Conservation (phyloP, 2,888 invertebrate species). For the Tiliacea citrago region DNA sequence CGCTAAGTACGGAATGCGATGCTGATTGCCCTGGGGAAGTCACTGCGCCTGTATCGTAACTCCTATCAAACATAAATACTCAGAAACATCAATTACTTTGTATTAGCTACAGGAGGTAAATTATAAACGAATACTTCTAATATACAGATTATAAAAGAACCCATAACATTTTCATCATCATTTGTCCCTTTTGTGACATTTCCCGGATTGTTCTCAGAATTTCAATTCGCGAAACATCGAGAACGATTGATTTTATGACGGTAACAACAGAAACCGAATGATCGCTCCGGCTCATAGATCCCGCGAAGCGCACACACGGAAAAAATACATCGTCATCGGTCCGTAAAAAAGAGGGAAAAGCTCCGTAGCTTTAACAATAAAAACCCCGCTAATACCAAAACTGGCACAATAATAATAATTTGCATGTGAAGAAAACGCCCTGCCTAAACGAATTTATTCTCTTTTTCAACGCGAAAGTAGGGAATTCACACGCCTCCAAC, state of each 20-base stretch:
- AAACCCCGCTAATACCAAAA: constrained; percentile 79
- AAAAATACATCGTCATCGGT: constrained; percentile 67
- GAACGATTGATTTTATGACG: constrained; percentile 61
- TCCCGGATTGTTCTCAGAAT: constrained; percentile 51
- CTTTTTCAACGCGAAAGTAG: constrained; percentile 70
- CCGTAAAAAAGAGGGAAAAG: constrained; percentile 69
- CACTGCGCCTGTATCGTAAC: background rate
- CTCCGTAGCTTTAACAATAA: constrained; percentile 71
- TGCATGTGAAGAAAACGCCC: constrained; percentile 81
- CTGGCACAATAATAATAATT: constrained; percentile 84
- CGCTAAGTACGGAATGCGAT: constrained; percentile 7
- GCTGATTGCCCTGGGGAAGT: background rate
- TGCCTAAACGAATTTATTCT: constrained; percentile 76
- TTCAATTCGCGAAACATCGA: constrained; percentile 57
- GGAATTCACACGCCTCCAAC: constrained; percentile 73
- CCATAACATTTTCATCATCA: constrained; percentile 40
- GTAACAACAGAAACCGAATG: constrained; percentile 64
- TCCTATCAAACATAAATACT: background rate
- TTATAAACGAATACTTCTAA: constrained; percentile 36
- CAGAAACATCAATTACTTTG: background rate
- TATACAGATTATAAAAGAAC: constrained; percentile 31
- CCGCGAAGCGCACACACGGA: constrained; percentile 52
- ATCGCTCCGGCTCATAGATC: constrained; percentile 65
- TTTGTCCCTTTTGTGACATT: constrained; percentile 52
- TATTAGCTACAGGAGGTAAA: constrained; percentile 2